Base-by-base conservation (phyloP, 2,888 invertebrate genomes). In the Mycalesis mineus region DNA sequence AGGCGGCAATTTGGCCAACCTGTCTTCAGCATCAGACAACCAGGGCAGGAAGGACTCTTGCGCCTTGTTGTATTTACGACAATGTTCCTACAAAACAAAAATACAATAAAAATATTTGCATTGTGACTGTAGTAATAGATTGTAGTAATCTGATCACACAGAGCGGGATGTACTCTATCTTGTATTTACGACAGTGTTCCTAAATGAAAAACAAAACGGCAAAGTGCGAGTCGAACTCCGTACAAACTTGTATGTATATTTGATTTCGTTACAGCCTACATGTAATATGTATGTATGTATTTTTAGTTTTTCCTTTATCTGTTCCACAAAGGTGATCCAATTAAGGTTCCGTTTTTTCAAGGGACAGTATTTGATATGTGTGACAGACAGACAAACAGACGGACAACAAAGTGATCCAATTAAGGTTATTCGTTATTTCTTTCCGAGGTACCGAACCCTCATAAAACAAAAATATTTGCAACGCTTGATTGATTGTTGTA, bases 141-240 rank as follows among this genome's bases (percentile, higher is more conserved):
- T 22, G 22, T 5, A 4, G 22, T 22, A 22, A 22, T 22, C 22
- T 22, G 2, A 22, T 22, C 22, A 22, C 22, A 22, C 98, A 98
- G 0, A 96, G 95, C 0, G 96, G 84, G 91, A 97, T 97, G 0
- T 92, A 90, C 69, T 97, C 97, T 51, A 96, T 93, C 0, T 95
- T 95, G 88, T 96, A 98, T 76, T 97, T 97, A 68, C 95, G 95
- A 84, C 95, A 97, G 78, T 96, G 97, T 77, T 97, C 97, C 90
- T 90, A 31, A 17, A 7, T 36, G 17, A 47, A 36, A 33, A 33
- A 15, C 6, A 33, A 11, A n/a, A n/a, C n/a, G n/a, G n/a, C n/a
- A n/a, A n/a, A n/a, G n/a, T n/a, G n/a, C n/a, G n/a, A n/a, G n/a
- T n/a, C n/a, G n/a, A n/a, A n/a, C n/a, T n/a, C n/a, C n/a, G n/a